phyloP scores from a whole-genome alignment of 1,140 invertebrate genomes.

The Triops longicaudatus region DNA sequence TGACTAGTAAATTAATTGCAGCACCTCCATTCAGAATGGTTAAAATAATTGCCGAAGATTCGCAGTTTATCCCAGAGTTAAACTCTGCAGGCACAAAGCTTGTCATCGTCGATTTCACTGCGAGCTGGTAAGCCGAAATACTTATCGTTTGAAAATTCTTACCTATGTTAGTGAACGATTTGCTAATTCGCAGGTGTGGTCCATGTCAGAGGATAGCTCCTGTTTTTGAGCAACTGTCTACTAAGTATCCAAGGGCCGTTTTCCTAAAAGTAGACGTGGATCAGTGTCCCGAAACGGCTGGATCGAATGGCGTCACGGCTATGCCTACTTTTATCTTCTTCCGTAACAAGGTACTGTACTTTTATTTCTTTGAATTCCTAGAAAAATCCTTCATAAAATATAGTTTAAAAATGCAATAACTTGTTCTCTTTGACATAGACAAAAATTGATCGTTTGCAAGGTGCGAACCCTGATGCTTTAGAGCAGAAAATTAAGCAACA shows the following conservation, averaged over 20 bases:
- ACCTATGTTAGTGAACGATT: neutral
- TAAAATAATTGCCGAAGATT: constrained; percentile 55
- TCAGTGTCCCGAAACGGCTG: constrained; percentile 74
- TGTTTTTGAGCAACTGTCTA: constrained; percentile 72
- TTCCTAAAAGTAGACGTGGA: constrained; percentile 95
- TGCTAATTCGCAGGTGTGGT: constrained; percentile 69
- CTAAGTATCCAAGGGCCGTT: constrained; percentile 74
- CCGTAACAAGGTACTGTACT: constrained; percentile 58
- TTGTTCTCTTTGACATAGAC: constrained; percentile 46
- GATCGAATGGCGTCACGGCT: constrained; percentile 72
- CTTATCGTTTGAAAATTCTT: neutral
- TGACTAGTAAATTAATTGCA: too few relatives aligned
- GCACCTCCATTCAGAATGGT: constrained; percentile 33
- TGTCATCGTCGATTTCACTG: constrained; percentile 91
- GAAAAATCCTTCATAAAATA: constrained; percentile 15
- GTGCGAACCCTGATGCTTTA: constrained; percentile 68
- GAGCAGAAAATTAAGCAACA: constrained; percentile 85
- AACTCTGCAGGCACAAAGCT: constrained; percentile 68
- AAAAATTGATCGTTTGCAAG: constrained; percentile 71
- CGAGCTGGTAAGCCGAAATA: constrained; percentile 59
- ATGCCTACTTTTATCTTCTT: constrained; percentile 99
- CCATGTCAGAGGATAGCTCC: constrained; percentile 89
- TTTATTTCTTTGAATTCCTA: neutral
- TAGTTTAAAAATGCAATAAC: constrained; percentile 20
- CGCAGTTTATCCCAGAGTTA: constrained; percentile 74